Base-by-base conservation (phyloP, 2,888 invertebrate genomes). In the Nowickia ferox region DNA sequence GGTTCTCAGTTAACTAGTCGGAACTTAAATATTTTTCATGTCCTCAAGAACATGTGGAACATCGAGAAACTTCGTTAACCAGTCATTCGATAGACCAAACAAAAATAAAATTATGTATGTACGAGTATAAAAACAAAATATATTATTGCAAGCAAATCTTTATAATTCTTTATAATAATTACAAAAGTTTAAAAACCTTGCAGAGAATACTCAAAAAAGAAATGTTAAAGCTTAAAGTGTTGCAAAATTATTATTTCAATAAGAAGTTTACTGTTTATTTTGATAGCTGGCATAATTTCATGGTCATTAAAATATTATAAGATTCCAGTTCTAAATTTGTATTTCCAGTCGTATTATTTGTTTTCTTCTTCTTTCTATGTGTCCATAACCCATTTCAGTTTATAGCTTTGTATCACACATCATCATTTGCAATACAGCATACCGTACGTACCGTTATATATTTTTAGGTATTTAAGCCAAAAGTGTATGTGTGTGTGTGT, bases 261-360 rank as follows among this genome's bases (percentile, higher is more conserved):
- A 53, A 53, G 53, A 51, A 9, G 9, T 61, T 19, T 46, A 59
- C 22, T 61, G 38, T 51, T 59, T 53, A 53, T 59, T 61, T 53
- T 59, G 68, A 75, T 53, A 68, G 75, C 65, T 68, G 75, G 75
- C 75, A 69, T 68, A 75, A 75, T 61, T 81, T 81, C 61, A 69
- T 69, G 81, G 68, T 46, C 75, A 81, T 81, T 81, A 81, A 75
- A 75, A 59, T 74, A 66, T 44, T 80, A 59, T 46, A 55, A 74
- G 51, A 66, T 61, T 69, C 66, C 68, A 81, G 59, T 61, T 81
- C n/a, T 40, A 40, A 57, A 57, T 51, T 81, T 48, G 9, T 51
- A 22, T 59, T 80, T 63, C 71, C 10, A 57, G 2, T 53, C 30
- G 5, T 57, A 48, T 55, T 44, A 38, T 53, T 44, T 53, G 15